These are phyloP conservation scores for Odontophorus gujanensis DNA, from an alignment of 2,113 vertebrate genomes.

Conservation along the genomic window DNA sequence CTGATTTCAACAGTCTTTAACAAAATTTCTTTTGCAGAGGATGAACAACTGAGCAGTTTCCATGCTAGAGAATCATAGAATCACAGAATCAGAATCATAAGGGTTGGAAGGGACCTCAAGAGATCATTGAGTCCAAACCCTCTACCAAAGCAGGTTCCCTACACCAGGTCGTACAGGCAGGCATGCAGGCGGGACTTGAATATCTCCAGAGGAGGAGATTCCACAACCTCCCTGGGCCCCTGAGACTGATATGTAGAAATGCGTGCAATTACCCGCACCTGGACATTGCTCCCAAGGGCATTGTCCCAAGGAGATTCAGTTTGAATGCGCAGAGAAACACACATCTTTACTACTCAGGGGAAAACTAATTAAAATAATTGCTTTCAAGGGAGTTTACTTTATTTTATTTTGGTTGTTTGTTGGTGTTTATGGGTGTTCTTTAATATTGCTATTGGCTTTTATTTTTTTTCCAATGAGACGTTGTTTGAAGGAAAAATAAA, in stretches of 20 bases:
- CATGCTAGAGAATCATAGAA: not conserved
- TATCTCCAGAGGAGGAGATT: no score
- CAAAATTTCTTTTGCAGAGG: not conserved
- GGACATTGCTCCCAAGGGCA: not conserved
- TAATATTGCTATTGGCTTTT: no score
- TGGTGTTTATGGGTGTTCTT: not conserved
- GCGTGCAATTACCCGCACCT: not conserved
- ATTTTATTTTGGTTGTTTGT: not conserved
- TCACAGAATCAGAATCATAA: no score
- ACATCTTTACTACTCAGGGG: not conserved
- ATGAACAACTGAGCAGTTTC: not conserved
- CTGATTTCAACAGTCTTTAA: not conserved
- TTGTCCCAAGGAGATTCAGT: fast-evolving
- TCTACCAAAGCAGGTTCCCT: no score
- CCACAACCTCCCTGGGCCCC: no score
- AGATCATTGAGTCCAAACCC: no score
- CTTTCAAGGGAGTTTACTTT: not conserved
- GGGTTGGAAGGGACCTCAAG: no score
- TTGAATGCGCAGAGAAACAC: not conserved
- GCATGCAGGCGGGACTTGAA: no score
- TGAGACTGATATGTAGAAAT: not conserved
- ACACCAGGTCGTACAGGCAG: no score
- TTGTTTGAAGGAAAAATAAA: not conserved
- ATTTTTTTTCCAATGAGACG: not conserved
- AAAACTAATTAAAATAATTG: fast-evolving